A percentile compares a stretch with the other conserved stretches of the same genome.
Conservation (phyloP, 2,113 vertebrate species). For the Oreotrochilus melanogaster region DNA sequence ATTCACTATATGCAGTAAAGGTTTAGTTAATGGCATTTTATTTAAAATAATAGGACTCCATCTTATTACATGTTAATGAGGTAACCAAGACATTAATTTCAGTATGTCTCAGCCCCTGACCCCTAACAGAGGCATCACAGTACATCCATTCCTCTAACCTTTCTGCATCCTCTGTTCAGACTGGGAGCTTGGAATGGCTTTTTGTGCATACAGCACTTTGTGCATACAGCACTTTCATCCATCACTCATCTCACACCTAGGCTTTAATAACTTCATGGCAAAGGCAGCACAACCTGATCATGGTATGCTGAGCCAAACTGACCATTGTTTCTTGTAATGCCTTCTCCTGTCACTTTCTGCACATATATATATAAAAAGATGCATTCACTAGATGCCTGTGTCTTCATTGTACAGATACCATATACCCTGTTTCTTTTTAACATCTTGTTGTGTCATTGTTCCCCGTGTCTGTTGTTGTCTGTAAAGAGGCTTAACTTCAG, state of each 20-base stretch:
- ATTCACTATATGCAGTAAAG: background rate
- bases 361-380: background rate
- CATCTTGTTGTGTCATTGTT: background rate
- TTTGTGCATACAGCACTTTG: background rate
- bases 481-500: background rate
- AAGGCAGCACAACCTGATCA: background rate
- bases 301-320: background rate
- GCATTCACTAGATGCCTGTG: background rate
- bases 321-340: background rate
- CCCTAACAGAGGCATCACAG: accelerated
- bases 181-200: background rate
- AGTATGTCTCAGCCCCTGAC: accelerated
- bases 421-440: background rate
- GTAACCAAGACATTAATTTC: background rate
- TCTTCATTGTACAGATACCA: background rate
- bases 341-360: background rate
- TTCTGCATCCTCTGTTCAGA: background rate
- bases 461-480: background rate
- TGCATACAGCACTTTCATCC: background rate
- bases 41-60: background rate
- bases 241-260: background rate
- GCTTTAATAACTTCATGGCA: accelerated
- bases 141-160: background rate
- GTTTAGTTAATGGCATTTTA: background rate
- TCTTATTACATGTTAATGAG: background rate